Evolutionary conservation across 2,113 vertebrate genomes (phyloP), one percentile per base, ranked within the genome.

Genomic region (Poecilia latipinna): DNA sequence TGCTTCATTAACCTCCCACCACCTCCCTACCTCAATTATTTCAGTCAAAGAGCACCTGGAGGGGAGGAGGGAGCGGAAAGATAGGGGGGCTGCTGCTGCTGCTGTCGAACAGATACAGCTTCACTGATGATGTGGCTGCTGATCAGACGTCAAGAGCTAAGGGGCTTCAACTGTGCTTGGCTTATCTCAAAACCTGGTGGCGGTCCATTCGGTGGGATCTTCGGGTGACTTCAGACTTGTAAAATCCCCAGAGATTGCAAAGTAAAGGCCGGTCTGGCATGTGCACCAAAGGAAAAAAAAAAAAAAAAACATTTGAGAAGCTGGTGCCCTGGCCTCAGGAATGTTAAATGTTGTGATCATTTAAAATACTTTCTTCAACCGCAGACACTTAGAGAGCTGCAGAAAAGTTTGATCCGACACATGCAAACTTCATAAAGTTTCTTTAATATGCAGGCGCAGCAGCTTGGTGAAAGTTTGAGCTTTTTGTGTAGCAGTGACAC

Each of bases 1-100:
- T 91, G 93, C 93, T 94, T 95, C 91, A 95, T 95, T 95, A 95
- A 95, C 94, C 94, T 94, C 90, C 83, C 82, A 89, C 86, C 88
- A 93, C 89, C 91, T 90, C 85, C 90, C 90, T 82, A 83, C 86
- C 89, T 90, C 92, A 92, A 92, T 93, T 93, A 92, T 92, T 91
- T 92, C 92, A 89, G 91, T 91, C 89, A 92, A 89, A 93, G 85
- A 80, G 90, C 81, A 90, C 85, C 89, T 82, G 62, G 71, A 54
- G 68, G 86, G 77, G 72, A 0, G 17, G 44, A 5, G 72, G 68
- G 44, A 39, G 63, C 10, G 3, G 70, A 22, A 65, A 72, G 78
- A 67, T 79, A 81, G 80, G 67, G 76, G 75, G 80, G 68, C 32
- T 61, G 74, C 75, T 75, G 77, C 75, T 75, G 77, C 90, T 87